Evolutionary conservation across 2,797 vertebrate species (phyloP).

Genomic region (Lycodopsis pacificus): DNA sequence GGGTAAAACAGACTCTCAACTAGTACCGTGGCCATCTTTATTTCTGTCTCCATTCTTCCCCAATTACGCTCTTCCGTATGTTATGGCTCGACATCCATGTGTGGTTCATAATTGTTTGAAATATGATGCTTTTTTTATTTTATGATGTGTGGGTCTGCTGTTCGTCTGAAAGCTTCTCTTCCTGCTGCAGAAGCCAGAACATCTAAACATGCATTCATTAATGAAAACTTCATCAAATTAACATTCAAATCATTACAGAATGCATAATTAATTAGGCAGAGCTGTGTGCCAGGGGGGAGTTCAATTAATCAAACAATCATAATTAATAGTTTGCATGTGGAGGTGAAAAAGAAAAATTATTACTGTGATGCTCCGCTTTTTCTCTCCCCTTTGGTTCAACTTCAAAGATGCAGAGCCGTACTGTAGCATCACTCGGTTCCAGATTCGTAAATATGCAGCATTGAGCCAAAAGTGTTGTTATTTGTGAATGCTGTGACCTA

Average conservation of each 20-base stretch:
- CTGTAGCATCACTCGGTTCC: conserved; percentile 1
- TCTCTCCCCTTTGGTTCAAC: conserved; percentile 51
- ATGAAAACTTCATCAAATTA: conserved; percentile 66
- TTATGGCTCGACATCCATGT: conserved; percentile 9
- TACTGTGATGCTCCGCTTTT: conserved; percentile 28
- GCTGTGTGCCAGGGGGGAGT: conserved; percentile 75
- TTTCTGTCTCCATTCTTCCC: conserved; percentile 39
- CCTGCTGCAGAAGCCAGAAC: conserved; percentile 24
- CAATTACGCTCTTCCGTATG: conserved; percentile 42
- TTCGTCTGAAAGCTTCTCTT: conserved; percentile 8
- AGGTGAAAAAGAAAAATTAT: conserved; percentile 41
- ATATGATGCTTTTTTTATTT: conserved; percentile 27
- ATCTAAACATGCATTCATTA: conserved; percentile 54
- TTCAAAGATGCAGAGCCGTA: conserved; percentile 44
- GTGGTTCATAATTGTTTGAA: conserved; percentile 15
- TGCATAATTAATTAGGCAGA: conserved; percentile 82
- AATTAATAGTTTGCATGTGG: conserved; percentile 68
- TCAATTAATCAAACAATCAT: conserved; percentile 82
- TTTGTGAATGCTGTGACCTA: conserved; percentile 77
- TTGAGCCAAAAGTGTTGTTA: conserved; percentile 59
- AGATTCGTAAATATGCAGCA: conserved; percentile 48
- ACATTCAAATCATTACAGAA: conserved; percentile 73
- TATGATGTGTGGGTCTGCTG: conserved; percentile 11
- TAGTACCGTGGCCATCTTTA: conserved; percentile 11
- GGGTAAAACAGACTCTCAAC: conserved; percentile 38